phyloP scores from a whole-genome alignment of 2,888 invertebrate species.

The Mystacides longicornis region DNA sequence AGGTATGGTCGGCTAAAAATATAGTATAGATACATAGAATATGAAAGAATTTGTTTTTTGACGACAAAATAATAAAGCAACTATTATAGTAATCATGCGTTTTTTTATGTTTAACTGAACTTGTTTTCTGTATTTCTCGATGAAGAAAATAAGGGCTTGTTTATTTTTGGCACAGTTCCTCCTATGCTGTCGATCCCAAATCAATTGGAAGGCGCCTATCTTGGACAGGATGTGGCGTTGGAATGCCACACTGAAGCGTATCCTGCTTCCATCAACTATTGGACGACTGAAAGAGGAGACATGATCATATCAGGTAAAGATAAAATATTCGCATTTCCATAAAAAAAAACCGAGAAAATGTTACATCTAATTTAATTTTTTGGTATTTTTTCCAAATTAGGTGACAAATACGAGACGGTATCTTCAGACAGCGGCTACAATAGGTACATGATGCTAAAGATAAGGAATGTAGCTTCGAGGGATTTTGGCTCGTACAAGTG shows the following conservation, averaged over 20 bases:
- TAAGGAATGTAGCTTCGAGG: conserved; percentile 66
- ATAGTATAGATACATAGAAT: no score
- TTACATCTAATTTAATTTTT: neutral
- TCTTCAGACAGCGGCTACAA: conserved; percentile 80
- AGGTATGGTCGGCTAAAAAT: no score
- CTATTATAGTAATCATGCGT: neutral
- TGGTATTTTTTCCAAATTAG: conserved; percentile 41
- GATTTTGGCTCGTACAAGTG: conserved; percentile 88
- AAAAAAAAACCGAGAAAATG: neutral
- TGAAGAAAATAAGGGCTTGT: neutral
- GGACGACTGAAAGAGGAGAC: conserved; percentile 85
- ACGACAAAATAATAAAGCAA: no score
- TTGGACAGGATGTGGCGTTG: conserved; percentile 80
- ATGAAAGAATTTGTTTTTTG: neutral
- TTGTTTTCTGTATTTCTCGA: neutral
- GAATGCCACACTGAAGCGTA: conserved; percentile 90
- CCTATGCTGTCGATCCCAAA: conserved; percentile 92
- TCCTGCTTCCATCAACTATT: conserved; percentile 89
- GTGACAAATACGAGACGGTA: conserved; percentile 81
- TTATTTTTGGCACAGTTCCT: conserved; percentile 57
- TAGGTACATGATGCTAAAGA: conserved; percentile 86
- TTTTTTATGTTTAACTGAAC: neutral
- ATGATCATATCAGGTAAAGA: conserved; percentile 84
- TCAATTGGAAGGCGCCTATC: conserved; percentile 83
- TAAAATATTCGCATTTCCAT: neutral